Base-by-base conservation (phyloP, 2,797 vertebrate species). In the Gastrophryne carolinensis region DNA sequence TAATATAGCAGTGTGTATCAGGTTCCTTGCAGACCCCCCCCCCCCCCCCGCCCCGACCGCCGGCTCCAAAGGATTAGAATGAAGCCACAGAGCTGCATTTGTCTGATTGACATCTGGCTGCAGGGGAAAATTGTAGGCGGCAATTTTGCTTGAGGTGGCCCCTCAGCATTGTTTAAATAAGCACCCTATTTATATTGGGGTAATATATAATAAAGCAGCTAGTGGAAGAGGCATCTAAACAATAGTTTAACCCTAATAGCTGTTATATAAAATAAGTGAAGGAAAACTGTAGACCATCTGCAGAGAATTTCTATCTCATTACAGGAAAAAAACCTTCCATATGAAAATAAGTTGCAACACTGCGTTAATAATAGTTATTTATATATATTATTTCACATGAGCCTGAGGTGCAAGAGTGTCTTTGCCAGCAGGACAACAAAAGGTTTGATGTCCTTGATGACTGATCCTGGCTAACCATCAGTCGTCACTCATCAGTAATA, bases 11-110 rank as follows among this genome's bases (percentile, higher is more conserved):
- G 9, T 73, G 37, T 41, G 35, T 53, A 53, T 53, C 57, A 47
- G 65, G 35, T 77, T 63, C 50, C 49, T 63, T 47, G 30, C 52
- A 78, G 60, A 49, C 11, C 68, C 67, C 60, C 29, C n/a, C n/a
- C n/a, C n/a, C n/a, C n/a, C n/a, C n/a, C n/a, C n/a, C n/a, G n/a
- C n/a, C n/a, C n/a, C n/a, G n/a, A n/a, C n/a, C n/a, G n/a, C 68
- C 65, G 67, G 75, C 61, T 65, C 21, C 60, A 78, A 78, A 9
- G 68, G 75, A 72, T 78, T 78, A 78, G 66, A 60, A 72, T 78
- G 50, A 60, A 72, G 29, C 64, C 39, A 58, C 37, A 58, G 68
- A 65, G 47, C 57, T 71, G 75, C 27, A 50, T 27, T 12, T 65
- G 35, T 58, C 35, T 71, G 75, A 78, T 78, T 78, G 75, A 78